Base-by-base conservation (phyloP, 2,113 vertebrate genomes). In the Entelurus aequoreus region DNA sequence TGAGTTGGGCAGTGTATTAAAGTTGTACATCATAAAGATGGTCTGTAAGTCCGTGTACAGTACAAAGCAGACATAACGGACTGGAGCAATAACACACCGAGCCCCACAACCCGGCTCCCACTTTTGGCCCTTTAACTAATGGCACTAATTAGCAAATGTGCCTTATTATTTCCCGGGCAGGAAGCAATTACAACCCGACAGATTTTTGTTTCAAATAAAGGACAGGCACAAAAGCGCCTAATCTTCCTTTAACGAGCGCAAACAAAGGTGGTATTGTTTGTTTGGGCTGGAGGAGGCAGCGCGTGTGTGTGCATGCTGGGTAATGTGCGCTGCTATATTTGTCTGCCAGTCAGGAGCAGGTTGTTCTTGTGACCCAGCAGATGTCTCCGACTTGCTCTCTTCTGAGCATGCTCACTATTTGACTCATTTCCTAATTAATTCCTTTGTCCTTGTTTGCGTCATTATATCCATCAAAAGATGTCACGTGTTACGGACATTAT, bases 391-490 rank as follows among this genome's bases (percentile, higher is more conserved):
- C 76, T 44, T 54, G 68, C 83, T 71, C 86, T 87, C 42, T 84
- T 87, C 79, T 75, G 83, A 82, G 79, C 71, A 69, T 80, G 75
- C 71, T 81, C 73, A 83, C 72, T 87, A 86, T 89, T 88, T 88
- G 83, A 85, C 88, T 88, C 83, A 87, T 87, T 71, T 80, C 62
- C 72, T 89, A 86, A 91, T 92, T 89, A 89, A 90, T 88, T 80
- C 82, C 77, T 84, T 73, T n/a, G 15, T 72, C 8, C 8, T 42
- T 46, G 10, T 46, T 46, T 46, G 38, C 6, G 6, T 40, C 42
- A 46, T 12, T 44, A 4, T 10, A 2, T 11, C 8, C 10, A 44
- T 1, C 4, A 3, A 11, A 12, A 46, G 42, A 46, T 46, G 42
- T 12, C 10, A 4, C 4, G 28, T 28, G 3, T 28, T 28, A 28